Evolutionary conservation across 2,888 invertebrate species (phyloP).

Genomic region (Amaurobius ferox): DNA sequence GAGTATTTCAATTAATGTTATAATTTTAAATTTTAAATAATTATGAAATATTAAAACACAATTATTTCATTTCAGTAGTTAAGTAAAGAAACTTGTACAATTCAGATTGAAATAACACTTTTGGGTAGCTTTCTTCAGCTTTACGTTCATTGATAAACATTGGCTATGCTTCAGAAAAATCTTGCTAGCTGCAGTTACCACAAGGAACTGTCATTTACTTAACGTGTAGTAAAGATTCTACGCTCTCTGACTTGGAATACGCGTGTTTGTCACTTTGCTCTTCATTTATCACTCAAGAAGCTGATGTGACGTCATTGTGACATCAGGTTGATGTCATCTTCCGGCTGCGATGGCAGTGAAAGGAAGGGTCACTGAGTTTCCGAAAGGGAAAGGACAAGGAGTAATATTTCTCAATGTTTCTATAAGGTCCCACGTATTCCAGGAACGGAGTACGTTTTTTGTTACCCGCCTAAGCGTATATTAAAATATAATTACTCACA

Average conservation of each 20-base stretch:
- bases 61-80: too few species aligned
- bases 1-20: too few species aligned
- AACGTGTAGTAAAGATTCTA: too few species aligned
- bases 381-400: not conserved
- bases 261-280: constrained; percentile 29
- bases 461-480: constrained; percentile 21
- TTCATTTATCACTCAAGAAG: constrained; percentile 47
- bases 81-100: too few species aligned
- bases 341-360: constrained; percentile 7
- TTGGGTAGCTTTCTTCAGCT: too few species aligned
- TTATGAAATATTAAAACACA: too few species aligned
- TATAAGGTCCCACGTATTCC: constrained; percentile 52
- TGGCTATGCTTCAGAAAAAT: too few species aligned
- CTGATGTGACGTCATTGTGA: constrained; percentile 51
- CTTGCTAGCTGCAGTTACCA: too few species aligned
- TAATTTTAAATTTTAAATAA: too few species aligned
- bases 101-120: too few species aligned
- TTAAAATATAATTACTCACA: constrained; percentile 56
- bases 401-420: constrained; percentile 23
- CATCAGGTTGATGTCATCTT: constrained; percentile 54
- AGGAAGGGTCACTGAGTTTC: constrained; percentile 33
- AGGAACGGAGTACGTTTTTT: constrained; percentile 6
- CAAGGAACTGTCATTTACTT: too few species aligned
- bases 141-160: too few species aligned
- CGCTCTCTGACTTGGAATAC: not conserved